Evolutionary conservation across 2,797 vertebrate species (phyloP).

Genomic region (Pangasius krempfi): DNA sequence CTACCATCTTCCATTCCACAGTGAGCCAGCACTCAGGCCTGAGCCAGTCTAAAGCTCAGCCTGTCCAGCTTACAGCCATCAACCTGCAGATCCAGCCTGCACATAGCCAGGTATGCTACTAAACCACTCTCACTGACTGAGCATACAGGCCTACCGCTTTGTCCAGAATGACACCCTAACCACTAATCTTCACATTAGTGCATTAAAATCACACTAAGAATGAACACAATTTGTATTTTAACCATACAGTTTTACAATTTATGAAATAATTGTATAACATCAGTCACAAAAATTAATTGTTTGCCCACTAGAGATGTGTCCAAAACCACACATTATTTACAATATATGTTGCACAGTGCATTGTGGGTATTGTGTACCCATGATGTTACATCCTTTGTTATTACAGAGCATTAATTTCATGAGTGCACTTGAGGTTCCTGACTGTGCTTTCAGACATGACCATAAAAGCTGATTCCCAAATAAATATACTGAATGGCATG

Average conservation of each 20-base stretch:
- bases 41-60: conserved; percentile 85
- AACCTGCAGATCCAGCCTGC: conserved; percentile 91
- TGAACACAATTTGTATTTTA: background rate
- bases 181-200: background rate
- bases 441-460: background rate
- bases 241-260: background rate
- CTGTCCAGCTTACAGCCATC: conserved; percentile 88
- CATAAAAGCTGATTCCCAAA: background rate
- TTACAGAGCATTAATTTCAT: background rate
- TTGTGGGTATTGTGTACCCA: background rate
- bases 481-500: background rate
- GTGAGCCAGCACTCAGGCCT: conserved; percentile 75
- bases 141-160: background rate
- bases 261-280: background rate
- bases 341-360: background rate
- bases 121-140: background rate
- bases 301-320: background rate
- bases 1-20: conserved; percentile 83
- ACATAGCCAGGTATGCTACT: conserved; percentile 59
- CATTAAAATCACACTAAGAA: background rate
- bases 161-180: background rate
- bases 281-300: background rate
- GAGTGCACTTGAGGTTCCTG: background rate
- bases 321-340: background rate
- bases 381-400: background rate